These are phyloP conservation scores for Elephantulus edwardii DNA, from an alignment of 2,113 vertebrate species.

Conservation along the genomic window DNA sequence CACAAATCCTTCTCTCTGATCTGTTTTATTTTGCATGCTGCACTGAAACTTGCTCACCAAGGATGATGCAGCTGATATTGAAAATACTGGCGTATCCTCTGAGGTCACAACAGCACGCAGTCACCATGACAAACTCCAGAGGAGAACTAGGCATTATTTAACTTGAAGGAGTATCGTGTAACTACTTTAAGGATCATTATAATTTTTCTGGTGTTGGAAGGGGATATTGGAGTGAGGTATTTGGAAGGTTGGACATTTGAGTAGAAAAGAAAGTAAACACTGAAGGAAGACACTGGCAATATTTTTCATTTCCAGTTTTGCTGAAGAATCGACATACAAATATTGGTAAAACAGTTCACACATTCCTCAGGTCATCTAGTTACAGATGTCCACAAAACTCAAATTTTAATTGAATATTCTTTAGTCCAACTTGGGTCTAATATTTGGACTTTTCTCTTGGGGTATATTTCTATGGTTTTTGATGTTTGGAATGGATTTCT, in stretches of 20 bases:
- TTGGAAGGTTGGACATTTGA: neutral
- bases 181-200: no score
- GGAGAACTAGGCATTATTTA: no score
- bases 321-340: neutral
- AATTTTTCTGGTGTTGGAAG: no score
- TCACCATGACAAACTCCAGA: no score
- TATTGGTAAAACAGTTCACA: neutral
- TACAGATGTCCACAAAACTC: neutral
- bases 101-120: no score
- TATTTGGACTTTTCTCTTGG: constrained; percentile 46
- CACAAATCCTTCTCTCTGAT: no score
- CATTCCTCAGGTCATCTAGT: neutral
- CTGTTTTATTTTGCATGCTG: no score
- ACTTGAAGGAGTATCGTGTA: no score
- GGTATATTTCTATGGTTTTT: constrained; percentile 53
- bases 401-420: constrained; percentile 55
- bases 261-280: neutral
- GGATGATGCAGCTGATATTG: no score
- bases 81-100: no score
- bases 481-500: constrained; percentile 49
- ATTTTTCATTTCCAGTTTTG: neutral
- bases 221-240: neutral
- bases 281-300: neutral
- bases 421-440: neutral
- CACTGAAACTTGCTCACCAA: no score